Evolutionary conservation across 2,797 vertebrate species (phyloP).

Genomic region (Hoplostethus mediterraneus): DNA sequence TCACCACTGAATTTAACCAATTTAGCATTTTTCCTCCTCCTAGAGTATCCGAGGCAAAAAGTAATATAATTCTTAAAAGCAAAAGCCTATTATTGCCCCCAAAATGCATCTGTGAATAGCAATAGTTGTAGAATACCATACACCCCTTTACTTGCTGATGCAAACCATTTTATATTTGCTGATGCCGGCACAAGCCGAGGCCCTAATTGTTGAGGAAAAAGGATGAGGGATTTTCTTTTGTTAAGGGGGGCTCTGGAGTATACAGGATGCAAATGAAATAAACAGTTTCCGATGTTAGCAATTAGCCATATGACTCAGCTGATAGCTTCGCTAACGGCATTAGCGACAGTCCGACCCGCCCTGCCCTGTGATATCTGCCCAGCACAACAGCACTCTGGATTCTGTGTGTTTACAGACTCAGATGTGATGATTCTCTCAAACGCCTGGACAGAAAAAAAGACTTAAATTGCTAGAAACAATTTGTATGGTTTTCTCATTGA

Average conservation of each 20-base stretch:
- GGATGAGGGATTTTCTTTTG: constrained; percentile 6
- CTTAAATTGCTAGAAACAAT: no score
- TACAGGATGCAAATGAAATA: constrained; percentile 33
- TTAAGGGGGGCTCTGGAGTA: constrained; percentile 21
- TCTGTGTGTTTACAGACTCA: not conserved
- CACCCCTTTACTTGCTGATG: constrained; percentile 29
- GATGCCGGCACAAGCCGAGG: constrained; percentile 19
- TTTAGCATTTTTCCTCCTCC: constrained; percentile 22
- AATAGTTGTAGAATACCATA: constrained; percentile 12
- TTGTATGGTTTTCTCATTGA: no score
- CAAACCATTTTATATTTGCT: constrained; percentile 24
- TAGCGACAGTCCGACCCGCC: constrained; percentile 4
- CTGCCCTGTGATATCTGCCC: constrained; percentile 6
- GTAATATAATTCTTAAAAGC: constrained; percentile 26
- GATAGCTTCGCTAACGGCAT: constrained; percentile 31
- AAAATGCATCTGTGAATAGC: constrained; percentile 19
- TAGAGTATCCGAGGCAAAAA: constrained; percentile 16
- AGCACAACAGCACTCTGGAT: not conserved
- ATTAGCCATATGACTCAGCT: constrained; percentile 38
- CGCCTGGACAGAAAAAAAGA: no score
- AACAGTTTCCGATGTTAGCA: constrained; percentile 37
- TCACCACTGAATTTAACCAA: constrained; percentile 16
- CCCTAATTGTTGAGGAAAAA: constrained; percentile 29
- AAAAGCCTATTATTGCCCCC: constrained; percentile 23
- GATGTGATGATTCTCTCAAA: not conserved